Conservation (phyloP, 2,888 invertebrate species). For the Plusia festucae region DNA sequence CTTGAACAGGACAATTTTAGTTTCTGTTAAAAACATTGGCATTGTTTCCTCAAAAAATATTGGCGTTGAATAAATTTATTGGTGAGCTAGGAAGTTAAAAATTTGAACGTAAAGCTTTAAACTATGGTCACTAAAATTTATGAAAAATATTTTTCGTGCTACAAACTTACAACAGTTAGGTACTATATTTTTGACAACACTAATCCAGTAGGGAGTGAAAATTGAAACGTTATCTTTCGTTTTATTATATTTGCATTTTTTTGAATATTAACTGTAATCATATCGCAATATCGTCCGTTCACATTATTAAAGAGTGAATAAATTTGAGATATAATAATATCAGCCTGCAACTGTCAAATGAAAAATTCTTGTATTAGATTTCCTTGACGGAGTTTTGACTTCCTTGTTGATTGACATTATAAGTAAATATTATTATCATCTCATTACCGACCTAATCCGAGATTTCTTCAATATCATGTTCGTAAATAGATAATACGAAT, state of each 20-base stretch:
- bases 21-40: constrained; percentile 16
- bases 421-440: not conserved
- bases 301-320: too few relatives aligned
- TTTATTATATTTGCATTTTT: too few relatives aligned
- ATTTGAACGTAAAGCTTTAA: constrained; percentile 23
- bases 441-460: not conserved
- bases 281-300: too few relatives aligned
- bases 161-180: constrained; percentile 14
- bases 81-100: constrained; percentile 22
- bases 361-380: too few relatives aligned
- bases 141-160: constrained; percentile 15
- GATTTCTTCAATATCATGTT: not conserved
- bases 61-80: constrained; percentile 31
- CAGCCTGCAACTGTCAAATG: too few relatives aligned
- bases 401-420: too few relatives aligned
- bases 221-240: not conserved
- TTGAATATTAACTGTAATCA: too few relatives aligned
- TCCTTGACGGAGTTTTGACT: too few relatives aligned
- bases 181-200: not conserved
- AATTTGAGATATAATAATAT: too few relatives aligned
- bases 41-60: constrained; percentile 15
- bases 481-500: not conserved
- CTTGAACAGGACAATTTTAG: constrained; percentile 9
- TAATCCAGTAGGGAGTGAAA: not conserved
- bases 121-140: constrained; percentile 23